A percentile compares a stretch with the other conserved stretches of the same genome.
phyloP scores from a whole-genome alignment of 2,797 vertebrate genomes.

The Astyanax mexicanus region DNA sequence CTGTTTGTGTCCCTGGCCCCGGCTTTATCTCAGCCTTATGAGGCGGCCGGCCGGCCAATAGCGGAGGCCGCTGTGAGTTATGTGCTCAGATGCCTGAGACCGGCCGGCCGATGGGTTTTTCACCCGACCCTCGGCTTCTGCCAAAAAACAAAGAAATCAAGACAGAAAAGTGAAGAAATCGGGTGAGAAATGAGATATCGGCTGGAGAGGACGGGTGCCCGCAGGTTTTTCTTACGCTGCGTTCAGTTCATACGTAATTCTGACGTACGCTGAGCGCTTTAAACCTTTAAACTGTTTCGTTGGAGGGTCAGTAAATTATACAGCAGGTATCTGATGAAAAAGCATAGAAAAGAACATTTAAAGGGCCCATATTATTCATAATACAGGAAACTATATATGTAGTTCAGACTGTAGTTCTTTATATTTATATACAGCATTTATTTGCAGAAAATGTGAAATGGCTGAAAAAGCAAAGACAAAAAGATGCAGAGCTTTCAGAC shows the following conservation, averaged over 20 bases:
- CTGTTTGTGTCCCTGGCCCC: constrained; percentile 63
- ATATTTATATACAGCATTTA: no score
- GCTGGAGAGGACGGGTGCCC: constrained; percentile 34
- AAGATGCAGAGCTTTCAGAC: no score
- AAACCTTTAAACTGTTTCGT: background rate
- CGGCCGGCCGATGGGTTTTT: constrained; percentile 56
- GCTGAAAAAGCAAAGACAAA: no score
- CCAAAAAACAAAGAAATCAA: constrained; percentile 59
- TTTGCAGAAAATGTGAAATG: no score
- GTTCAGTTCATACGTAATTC: constrained; percentile 9
- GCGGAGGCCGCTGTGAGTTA: constrained; percentile 60
- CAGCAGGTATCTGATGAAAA: background rate
- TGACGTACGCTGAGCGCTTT: background rate
- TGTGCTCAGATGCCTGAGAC: constrained; percentile 59
- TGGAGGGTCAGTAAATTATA: constrained; percentile 1
- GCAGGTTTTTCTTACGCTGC: constrained; percentile 10
- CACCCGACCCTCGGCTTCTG: constrained; percentile 52
- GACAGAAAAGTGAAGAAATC: constrained; percentile 52
- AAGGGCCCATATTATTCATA: background rate
- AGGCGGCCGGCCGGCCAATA: constrained; percentile 59
- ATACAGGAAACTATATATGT: no score
- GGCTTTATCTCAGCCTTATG: constrained; percentile 60
- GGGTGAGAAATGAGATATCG: constrained; percentile 56
- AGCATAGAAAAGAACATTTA: background rate
- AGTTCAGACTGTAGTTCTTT: no score